Percentiles rank a stretch among this genome's conserved stretches.
These are phyloP conservation scores for Xylocampa areola DNA, from an alignment of 2,888 invertebrate species.

Conservation along the genomic window DNA sequence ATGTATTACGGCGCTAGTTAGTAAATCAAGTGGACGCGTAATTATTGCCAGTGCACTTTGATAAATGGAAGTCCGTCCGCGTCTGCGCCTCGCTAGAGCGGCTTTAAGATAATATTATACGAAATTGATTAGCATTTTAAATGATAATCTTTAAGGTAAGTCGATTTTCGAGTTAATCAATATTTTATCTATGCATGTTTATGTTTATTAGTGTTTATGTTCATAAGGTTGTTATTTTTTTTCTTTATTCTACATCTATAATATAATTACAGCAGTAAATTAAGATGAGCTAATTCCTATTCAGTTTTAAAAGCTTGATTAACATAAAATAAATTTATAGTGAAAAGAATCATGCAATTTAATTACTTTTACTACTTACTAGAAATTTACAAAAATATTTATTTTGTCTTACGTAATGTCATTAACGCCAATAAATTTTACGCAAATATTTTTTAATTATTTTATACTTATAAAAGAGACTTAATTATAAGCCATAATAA, in stretches of 20 bases:
- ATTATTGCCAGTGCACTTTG: constrained; percentile 53
- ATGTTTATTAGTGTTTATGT: constrained; percentile 9
- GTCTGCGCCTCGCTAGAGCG: constrained; percentile 33
- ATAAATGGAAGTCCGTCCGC: constrained; percentile 44
- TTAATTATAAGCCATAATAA: no score
- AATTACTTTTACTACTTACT: no score
- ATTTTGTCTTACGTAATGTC: no score
- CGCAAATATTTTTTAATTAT: no score
- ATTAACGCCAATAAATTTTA: no score
- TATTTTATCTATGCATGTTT: constrained; percentile 11
- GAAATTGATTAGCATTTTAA: constrained; percentile 47
- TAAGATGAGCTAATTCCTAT: no score
- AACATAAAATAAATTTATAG: no score
- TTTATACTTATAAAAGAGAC: no score
- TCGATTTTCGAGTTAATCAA: constrained; percentile 35
- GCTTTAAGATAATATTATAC: constrained; percentile 14
- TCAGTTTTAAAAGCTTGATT: no score
- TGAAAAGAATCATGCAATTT: no score
- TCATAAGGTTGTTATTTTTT: constrained; percentile 4
- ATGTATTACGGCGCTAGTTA: constrained; percentile 59
- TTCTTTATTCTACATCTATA: not conserved
- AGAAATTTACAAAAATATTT: no score
- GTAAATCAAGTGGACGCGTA: constrained; percentile 66
- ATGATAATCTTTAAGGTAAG: constrained; percentile 21
- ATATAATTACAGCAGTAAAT: no score